Base-by-base conservation (phyloP, 2,797 vertebrate genomes). In the Falco berigora region DNA sequence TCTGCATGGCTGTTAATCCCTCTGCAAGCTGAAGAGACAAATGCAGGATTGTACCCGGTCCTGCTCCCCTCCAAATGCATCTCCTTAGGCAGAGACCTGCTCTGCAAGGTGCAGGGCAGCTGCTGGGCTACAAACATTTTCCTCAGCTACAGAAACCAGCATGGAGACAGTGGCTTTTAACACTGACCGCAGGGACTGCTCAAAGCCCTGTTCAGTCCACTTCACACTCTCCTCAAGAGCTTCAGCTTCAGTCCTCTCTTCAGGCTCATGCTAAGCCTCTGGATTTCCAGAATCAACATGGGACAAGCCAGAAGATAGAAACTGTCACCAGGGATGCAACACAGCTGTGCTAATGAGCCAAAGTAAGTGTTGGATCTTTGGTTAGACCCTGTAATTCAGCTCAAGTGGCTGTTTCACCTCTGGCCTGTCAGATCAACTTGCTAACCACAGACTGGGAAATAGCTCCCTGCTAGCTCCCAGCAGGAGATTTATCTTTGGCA, bases 321-420 rank as follows among this genome's bases (percentile, higher is more conserved):
- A 79, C 1, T 91, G 86, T 79, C 91, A 87, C 91, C 74, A 89
- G 86, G 74, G 94, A 74, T 36, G 79, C 92, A 95, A 17, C 76
- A 55, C 79, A 88, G 88, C 42, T 23, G 7, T 38, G 69, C 76
- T 95, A 84, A 94, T 14, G 83, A 95, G 94, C 86, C 94, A 89
- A 61, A 85, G 88, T 91, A 93, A 95, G 81, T 27, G 56, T 16
- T 89, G 86, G 80, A 79, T 96, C 94, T 96, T 82, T 91, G 93
- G 88, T 79, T 52, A 92, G 95, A 80, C 77, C 79, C 59, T 89
- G 95, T 87, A 92, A 96, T 82, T 94, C 88, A 66, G 86, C 86
- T 94, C 74, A 81, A 96, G 91, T 75, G 69, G 87, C 87, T 94
- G 78, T 40, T 94, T 94, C 92, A 96, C 90, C 95, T 94, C 91